Conservation (phyloP, 2,888 invertebrate genomes). For the Eurois occulta region DNA sequence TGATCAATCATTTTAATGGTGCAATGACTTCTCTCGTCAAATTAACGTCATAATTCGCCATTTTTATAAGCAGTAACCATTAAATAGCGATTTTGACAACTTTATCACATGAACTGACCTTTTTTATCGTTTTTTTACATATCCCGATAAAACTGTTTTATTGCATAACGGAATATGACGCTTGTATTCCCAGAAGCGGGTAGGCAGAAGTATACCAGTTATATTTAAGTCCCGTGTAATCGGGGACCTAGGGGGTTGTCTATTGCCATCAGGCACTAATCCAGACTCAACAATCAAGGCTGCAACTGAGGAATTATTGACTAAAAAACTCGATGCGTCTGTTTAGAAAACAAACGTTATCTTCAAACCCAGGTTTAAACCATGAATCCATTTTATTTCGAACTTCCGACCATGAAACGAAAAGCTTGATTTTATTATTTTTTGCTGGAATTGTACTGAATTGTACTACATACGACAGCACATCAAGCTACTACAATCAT, state of each 20-base stretch:
- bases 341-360: not conserved
- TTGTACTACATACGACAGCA: too few species aligned
- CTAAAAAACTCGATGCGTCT: not conserved
- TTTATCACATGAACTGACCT: constrained; percentile 41
- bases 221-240: not conserved
- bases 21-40: not conserved
- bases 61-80: constrained; percentile 1
- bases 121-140: constrained; percentile 14
- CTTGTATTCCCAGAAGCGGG: not conserved
- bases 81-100: constrained; percentile 10
- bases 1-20: not conserved
- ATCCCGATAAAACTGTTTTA: constrained; percentile 19
- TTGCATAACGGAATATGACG: constrained; percentile 7
- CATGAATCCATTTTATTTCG: too few species aligned
- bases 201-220: not conserved
- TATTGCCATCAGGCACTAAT: not conserved
- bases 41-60: not conserved
- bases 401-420: too few species aligned
- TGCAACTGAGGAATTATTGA: not conserved
- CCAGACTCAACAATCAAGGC: not conserved
- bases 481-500: too few species aligned
- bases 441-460: too few species aligned
- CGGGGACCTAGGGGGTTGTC: not conserved
- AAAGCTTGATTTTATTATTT: too few species aligned
- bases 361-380: not conserved